Evolutionary conservation across 2,797 vertebrate genomes (phyloP), one percentile per base, ranked within the genome.

Genomic region (Triplophysa yarkandensis): DNA sequence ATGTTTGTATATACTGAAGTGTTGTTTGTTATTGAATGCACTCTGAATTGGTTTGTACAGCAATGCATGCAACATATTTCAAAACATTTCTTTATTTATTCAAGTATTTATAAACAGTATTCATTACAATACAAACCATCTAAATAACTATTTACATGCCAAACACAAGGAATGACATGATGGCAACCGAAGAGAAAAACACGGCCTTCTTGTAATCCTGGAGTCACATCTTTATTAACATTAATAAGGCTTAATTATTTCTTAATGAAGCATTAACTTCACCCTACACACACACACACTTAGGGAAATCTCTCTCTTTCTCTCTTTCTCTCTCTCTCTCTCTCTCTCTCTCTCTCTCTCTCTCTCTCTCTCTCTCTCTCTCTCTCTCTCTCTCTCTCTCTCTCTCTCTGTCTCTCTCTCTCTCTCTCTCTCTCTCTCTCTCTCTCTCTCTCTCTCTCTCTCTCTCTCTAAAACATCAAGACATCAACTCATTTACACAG

Each of bases 401-500:
- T 41, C 39, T 44, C 43, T 44, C 43, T n/a, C 43, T 6, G 4
- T 7, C 43, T 44, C 43, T 44, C 43, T 44, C 6, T 44, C 43
- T 44, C 43, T 44, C 17, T 44, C 43, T 44, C 16, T n/a, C 43
- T 44, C 16, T 44, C 43, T 44, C 16, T 44, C 43, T 44, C 16
- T 44, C 17, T n/a, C 16, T n/a, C 43, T 44, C 17, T n/a, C 4
- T 44, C 16, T 44, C 16, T 46, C 17, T 82, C 84, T 77, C 86
- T 88, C 85, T 84, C 4, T 44, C 39, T 41, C 39, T 41, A 3
- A 41, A 34, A 34, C 7, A 10, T 9, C 32, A 34, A 34, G 32
- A 34, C 8, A 34, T 34, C 7, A 34, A 34, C 10, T 34, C 36
- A 41, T 41, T 41, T 41, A 41, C 36, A 41, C 36, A 41, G 36